Evolutionary conservation across 2,888 invertebrate genomes (phyloP), one percentile per base, ranked within the genome.

Genomic region (Atethmia centrago): DNA sequence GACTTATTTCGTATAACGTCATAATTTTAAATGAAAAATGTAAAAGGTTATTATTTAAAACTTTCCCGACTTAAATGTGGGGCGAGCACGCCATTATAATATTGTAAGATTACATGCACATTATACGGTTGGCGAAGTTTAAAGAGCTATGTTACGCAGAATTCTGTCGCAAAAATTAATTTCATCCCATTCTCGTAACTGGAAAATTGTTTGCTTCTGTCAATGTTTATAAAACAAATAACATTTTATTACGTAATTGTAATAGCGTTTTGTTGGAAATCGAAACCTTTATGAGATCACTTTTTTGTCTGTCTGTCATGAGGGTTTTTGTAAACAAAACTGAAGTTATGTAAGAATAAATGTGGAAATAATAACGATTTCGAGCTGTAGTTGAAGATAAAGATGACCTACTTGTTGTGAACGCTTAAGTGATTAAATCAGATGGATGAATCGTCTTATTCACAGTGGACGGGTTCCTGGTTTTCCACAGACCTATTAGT

Each of bases 1-100:
- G 73, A 79, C 75, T 74, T 84, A 79, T 79, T 72, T 61, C 59
- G 12, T 51, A 56, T 65, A 61, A 65, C 73, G 58, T 77, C 71
- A 73, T 86, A 77, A 84, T 77, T 85, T 85, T 55, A 82, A 86
- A 85, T 86, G 79, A 77, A 85, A 85, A 86, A 86, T 82, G 77
- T 75, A 77, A 79, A 86, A 75, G 74, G 73, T 79, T 79, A 82
- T 79, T 79, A 86, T 82, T 82, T 82, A 82, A 84, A 86, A 86
- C 64, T 85, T 86, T 68, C 55, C 61, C 66, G 10, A 61, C 56
- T 36, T 62, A 59, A 84, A 85, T 85, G 82, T 79, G 69, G 25
- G n/a, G 59, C 51, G 45, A 40, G 71, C 87, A 85, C 81, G 87
- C 70, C 59, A 85, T 79, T 73, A 75, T 80, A 74, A 80, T 74